phyloP scores from a whole-genome alignment of 2,888 invertebrate genomes.

The Tineola bisselliella region DNA sequence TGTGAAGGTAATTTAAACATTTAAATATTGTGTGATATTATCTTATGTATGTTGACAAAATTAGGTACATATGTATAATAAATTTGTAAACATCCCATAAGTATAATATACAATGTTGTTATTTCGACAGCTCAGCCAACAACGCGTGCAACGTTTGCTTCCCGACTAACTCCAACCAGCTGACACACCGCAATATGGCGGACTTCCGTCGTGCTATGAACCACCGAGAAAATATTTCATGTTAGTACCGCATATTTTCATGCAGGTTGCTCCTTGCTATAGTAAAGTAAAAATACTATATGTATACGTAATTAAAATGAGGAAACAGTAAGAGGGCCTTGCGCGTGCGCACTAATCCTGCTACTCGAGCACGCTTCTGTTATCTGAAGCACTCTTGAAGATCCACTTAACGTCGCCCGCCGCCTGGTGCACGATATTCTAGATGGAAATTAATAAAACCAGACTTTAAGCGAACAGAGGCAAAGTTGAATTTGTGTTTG shows the following conservation, averaged over 20 bases:
- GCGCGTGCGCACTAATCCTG: constrained; percentile 22
- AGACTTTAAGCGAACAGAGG: not conserved
- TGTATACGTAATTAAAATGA: constrained; percentile 47
- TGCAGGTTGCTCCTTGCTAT: not conserved
- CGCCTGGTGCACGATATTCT: not conserved
- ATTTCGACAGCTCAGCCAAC: not conserved
- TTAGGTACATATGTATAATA: too few species aligned
- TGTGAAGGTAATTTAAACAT: too few species aligned
- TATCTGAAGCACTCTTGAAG: constrained; percentile 49
- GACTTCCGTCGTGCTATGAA: not conserved
- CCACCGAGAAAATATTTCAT: not conserved
- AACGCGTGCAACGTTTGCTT: not conserved
- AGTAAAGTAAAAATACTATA: constrained; percentile 14
- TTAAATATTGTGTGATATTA: too few species aligned
- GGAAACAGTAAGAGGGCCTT: constrained; percentile 17
- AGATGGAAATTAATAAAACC: not conserved
- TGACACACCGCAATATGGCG: constrained; percentile 27
- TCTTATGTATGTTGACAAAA: too few species aligned
- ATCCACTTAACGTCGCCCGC: constrained; percentile 44
- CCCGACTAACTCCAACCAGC: constrained; percentile 23
- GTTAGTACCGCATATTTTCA: not conserved
- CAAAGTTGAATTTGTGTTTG: not conserved
- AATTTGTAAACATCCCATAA: too few species aligned
- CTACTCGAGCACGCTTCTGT: constrained; percentile 62
- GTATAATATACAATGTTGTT: not conserved